A percentile compares a stretch with the other conserved stretches of the same genome.
Evolutionary conservation across 2,797 vertebrate genomes (phyloP).

Genomic region (Xenops minutus): DNA sequence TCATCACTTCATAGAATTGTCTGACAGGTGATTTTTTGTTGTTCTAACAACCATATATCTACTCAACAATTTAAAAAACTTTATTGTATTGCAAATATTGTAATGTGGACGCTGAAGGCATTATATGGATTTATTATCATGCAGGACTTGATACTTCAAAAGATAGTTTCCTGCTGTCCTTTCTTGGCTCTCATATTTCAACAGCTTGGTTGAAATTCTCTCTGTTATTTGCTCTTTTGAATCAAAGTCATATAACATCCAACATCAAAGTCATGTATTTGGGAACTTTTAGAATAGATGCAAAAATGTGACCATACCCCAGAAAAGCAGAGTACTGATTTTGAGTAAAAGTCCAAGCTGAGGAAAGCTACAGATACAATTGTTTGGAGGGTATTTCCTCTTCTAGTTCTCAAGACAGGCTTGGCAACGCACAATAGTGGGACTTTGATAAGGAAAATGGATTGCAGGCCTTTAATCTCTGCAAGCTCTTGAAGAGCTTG

Average conservation of each 20-base stretch:
- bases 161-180: not conserved
- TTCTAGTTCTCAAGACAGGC: not conserved
- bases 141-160: not conserved
- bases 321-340: not conserved
- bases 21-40: not conserved
- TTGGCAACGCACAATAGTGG: not conserved
- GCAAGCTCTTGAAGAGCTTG: not conserved
- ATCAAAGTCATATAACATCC: not conserved
- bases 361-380: not conserved
- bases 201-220: not conserved
- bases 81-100: not conserved
- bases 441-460: not conserved
- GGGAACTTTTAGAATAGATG: not conserved
- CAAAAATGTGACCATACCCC: not conserved
- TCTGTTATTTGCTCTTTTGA: not conserved
- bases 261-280: not conserved
- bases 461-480: not conserved
- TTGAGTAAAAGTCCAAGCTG: not conserved
- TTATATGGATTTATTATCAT: not conserved
- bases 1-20: not conserved
- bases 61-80: rapidly evolving
- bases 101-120: not conserved
- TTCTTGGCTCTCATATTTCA: not conserved
- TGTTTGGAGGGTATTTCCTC: not conserved
- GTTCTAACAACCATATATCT: not conserved